Percentiles rank a stretch among this genome's conserved stretches.
Conservation (phyloP, 2,888 invertebrate species). For the Lissocephala sabroskyi region DNA sequence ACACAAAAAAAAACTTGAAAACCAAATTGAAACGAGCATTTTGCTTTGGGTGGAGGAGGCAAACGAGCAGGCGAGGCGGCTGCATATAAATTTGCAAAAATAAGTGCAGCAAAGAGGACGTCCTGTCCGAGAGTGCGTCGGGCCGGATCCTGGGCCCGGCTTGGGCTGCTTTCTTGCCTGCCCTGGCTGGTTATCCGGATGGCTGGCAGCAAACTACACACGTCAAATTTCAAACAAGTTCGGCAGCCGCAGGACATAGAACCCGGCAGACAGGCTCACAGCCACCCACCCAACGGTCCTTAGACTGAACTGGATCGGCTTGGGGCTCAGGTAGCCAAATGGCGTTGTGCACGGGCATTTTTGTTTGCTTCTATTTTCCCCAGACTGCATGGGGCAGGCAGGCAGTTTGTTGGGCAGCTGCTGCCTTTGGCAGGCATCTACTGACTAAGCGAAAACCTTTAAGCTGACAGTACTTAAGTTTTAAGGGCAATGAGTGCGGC, state of each 20-base stretch:
- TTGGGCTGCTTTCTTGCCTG: too few relatives aligned
- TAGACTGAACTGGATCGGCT: too few relatives aligned
- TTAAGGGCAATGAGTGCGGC: too few relatives aligned
- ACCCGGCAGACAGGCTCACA: constrained; percentile 28
- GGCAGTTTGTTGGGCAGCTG: too few relatives aligned
- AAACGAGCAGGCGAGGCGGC: constrained; percentile 22
- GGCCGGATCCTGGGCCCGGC: too few relatives aligned
- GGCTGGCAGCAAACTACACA: constrained; percentile 42
- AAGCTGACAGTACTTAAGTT: too few relatives aligned
- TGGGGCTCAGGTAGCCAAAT: too few relatives aligned
- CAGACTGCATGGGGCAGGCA: too few relatives aligned
- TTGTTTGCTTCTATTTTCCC: too few relatives aligned
- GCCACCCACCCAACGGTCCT: constrained; percentile 1
- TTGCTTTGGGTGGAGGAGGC: constrained; percentile 12
- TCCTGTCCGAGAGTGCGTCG: neutral
- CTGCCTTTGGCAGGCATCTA: too few relatives aligned
- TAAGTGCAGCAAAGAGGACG: constrained; percentile 38
- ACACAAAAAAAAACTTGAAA: constrained; percentile 27
- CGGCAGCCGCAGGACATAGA: constrained; percentile 57
- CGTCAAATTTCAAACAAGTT: constrained; percentile 60
- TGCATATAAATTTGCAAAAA: constrained; percentile 55
- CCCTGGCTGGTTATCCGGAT: too few relatives aligned
- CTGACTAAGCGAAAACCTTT: too few relatives aligned
- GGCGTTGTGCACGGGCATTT: neutral
- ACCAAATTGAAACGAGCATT: constrained; percentile 39